Conservation (phyloP, 2,888 invertebrate genomes). For the Chrysomela aeneicollis region DNA sequence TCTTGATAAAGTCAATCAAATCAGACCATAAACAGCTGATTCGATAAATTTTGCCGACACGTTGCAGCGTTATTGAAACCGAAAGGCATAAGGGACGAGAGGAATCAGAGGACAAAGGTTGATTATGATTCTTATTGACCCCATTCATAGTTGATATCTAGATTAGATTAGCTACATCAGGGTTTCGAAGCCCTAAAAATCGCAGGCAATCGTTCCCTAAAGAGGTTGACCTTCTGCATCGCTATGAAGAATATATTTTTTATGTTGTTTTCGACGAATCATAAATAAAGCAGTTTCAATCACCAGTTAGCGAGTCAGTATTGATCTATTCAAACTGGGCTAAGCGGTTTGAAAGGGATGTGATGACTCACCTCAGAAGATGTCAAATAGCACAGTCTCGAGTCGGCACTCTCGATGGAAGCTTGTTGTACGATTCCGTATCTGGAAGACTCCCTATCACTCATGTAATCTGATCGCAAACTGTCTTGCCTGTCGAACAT, state of each 20-base stretch:
- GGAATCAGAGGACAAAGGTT: constrained; percentile 1
- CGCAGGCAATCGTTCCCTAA: too few species aligned
- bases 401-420: constrained; percentile 93
- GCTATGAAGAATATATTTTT: too few species aligned
- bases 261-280: too few species aligned
- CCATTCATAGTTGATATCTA: background rate
- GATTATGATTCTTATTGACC: background rate
- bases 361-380: constrained; percentile 88
- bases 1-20: constrained; percentile 6
- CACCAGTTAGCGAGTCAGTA: too few species aligned
- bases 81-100: too few species aligned
- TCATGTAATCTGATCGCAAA: constrained; percentile 87
- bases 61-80: background rate
- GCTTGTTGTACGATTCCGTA: constrained; percentile 93
- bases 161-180: too few species aligned
- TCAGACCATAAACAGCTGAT: constrained; percentile 16
- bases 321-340: too few species aligned
- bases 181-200: too few species aligned
- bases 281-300: too few species aligned
- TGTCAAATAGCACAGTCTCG: constrained; percentile 90
- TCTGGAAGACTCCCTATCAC: constrained; percentile 84
- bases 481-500: constrained; percentile 91
- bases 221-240: too few species aligned
- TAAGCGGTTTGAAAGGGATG: too few species aligned
- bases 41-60: background rate